These are phyloP conservation scores for Clarias batrachus DNA, from an alignment of 2,113 vertebrate genomes.

Conservation along the genomic window DNA sequence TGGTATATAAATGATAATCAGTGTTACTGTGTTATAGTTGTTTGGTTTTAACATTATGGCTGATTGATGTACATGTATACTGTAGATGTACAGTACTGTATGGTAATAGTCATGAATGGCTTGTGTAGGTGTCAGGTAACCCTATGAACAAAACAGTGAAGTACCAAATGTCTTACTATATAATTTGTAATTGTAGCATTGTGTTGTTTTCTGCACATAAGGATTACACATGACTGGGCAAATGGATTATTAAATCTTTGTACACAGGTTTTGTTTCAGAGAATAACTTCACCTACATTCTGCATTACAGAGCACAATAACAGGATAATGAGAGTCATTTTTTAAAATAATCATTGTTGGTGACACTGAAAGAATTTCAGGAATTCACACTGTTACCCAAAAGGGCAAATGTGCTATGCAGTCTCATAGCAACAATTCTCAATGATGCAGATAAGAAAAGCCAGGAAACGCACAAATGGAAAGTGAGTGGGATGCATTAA, in stretches of 20 bases:
- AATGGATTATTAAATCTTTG: background rate
- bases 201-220: background rate
- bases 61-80: background rate
- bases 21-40: no score
- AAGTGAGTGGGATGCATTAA: conserved; percentile 15
- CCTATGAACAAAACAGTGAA: background rate
- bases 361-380: background rate
- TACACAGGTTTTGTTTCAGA: background rate
- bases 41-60: no score
- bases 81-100: background rate
- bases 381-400: background rate
- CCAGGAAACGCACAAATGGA: background rate
- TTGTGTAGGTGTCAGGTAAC: background rate
- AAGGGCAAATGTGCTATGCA: background rate
- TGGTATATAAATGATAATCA: no score
- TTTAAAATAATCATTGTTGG: background rate
- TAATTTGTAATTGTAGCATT: background rate
- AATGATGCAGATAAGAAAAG: conserved; percentile 18
- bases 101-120: background rate
- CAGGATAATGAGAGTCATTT: background rate
- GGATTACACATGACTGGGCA: background rate
- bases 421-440: conserved; percentile 18
- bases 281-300: background rate
- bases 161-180: background rate
- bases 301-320: background rate